These are phyloP conservation scores for Plotosus lineatus DNA, from an alignment of 2,113 vertebrate species.

Conservation along the genomic window DNA sequence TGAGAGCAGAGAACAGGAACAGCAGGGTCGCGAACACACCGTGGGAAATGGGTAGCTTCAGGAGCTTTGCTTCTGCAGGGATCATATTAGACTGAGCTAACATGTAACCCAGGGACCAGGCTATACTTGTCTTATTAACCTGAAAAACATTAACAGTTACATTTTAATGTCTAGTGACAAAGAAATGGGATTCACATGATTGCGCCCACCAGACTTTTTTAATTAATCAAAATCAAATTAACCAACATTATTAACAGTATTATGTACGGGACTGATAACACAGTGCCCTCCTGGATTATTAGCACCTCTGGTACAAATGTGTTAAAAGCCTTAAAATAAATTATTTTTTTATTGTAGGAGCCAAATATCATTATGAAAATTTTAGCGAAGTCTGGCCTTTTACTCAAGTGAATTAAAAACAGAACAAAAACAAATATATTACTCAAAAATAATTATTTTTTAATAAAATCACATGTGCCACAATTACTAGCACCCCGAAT, in stretches of 20 bases:
- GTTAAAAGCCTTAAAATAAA: too few species aligned
- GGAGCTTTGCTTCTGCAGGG: slow-evolving; percentile 80
- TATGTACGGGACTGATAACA: too few species aligned
- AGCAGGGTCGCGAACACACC: slow-evolving; percentile 79
- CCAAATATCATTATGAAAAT: too few species aligned
- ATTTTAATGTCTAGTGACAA: neutral
- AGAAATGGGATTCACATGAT: neutral
- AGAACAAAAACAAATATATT: too few species aligned
- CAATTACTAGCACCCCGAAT: too few species aligned
- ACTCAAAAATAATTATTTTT: too few species aligned
- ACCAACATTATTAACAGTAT: neutral
- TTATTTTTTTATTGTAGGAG: too few species aligned
- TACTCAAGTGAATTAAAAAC: too few species aligned
- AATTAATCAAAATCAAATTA: neutral
- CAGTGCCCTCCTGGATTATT: too few species aligned
- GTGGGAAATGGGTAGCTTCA: slow-evolving; percentile 75
- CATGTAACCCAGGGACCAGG: slow-evolving; percentile 96
- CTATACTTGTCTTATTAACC: slow-evolving; percentile 85
- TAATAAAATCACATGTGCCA: too few species aligned
- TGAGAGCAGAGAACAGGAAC: slow-evolving; percentile 77
- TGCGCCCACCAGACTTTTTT: neutral
- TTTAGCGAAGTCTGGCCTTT: too few species aligned
- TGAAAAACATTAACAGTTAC: slow-evolving; percentile 62
- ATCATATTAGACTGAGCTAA: slow-evolving; percentile 92
- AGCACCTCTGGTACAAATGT: too few species aligned